Conservation (phyloP, 2,113 vertebrate genomes). For the Aptenodytes patagonicus region DNA sequence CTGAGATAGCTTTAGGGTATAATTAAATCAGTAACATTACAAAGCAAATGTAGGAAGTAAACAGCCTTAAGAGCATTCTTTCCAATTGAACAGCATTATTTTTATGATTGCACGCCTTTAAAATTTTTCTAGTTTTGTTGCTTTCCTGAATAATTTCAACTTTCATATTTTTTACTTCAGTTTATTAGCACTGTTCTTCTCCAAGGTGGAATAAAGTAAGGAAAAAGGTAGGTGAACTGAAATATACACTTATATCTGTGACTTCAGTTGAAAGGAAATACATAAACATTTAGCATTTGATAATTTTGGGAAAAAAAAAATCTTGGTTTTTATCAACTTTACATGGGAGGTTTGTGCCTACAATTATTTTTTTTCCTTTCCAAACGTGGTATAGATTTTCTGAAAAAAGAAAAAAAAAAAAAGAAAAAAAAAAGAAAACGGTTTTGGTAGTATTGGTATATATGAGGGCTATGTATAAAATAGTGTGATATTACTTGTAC, state of each 20-base stretch:
- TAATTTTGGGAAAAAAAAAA: background rate
- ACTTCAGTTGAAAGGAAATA: background rate
- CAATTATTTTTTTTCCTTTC: background rate
- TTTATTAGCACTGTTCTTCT: background rate
- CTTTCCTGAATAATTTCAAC: background rate
- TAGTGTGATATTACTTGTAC: background rate
- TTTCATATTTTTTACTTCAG: background rate
- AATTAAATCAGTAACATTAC: background rate
- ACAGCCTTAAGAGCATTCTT: background rate
- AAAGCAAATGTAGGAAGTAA: background rate
- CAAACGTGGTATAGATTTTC: background rate
- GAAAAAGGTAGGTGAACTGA: background rate
- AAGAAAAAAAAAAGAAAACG: too few species aligned
- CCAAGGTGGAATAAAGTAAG: background rate
- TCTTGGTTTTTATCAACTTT: background rate
- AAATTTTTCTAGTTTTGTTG: background rate
- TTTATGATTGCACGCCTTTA: background rate
- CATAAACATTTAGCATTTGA: background rate
- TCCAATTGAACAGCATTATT: background rate
- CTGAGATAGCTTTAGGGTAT: background rate
- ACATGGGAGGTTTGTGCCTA: accelerated
- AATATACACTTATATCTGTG: background rate
- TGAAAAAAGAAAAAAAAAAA: too few species aligned
- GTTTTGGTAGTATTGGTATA: background rate
- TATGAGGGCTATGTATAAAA: background rate